Conservation (phyloP, 2,113 vertebrate genomes). For the Merops nubicus region DNA sequence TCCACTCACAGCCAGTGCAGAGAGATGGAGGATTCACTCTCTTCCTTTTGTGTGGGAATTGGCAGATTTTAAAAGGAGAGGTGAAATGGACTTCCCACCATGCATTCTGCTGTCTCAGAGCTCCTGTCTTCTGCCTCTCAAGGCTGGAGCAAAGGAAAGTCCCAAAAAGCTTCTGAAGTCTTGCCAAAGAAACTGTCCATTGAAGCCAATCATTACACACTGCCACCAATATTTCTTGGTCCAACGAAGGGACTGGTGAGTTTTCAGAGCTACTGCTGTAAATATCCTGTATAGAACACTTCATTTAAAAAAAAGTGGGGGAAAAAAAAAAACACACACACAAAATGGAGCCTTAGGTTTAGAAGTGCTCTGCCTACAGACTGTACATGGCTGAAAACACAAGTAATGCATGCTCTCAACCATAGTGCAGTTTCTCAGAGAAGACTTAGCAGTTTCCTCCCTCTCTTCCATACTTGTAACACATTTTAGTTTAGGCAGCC, state of each 20-base stretch:
- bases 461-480: neutral
- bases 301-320: neutral
- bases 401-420: neutral
- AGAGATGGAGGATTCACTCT: neutral
- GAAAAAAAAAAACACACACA: neutral
- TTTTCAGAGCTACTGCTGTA: neutral
- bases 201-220: neutral
- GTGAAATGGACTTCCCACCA: neutral
- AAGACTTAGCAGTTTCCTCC: neutral
- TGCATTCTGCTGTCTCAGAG: neutral
- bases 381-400: neutral
- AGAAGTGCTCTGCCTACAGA: neutral
- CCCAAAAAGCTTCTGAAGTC: fast-evolving
- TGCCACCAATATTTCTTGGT: neutral
- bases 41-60: neutral
- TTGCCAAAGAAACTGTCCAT: neutral
- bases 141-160: neutral
- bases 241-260: neutral
- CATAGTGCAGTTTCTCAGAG: neutral
- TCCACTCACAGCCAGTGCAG: neutral
- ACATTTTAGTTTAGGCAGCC: neutral
- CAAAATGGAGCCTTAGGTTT: neutral
- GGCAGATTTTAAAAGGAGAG: neutral
- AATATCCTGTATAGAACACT: neutral
- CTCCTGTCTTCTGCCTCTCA: neutral